Percentiles rank a stretch among this genome's conserved stretches.
Evolutionary conservation across 2,113 vertebrate genomes (phyloP).

Genomic region (Nibea coibor): DNA sequence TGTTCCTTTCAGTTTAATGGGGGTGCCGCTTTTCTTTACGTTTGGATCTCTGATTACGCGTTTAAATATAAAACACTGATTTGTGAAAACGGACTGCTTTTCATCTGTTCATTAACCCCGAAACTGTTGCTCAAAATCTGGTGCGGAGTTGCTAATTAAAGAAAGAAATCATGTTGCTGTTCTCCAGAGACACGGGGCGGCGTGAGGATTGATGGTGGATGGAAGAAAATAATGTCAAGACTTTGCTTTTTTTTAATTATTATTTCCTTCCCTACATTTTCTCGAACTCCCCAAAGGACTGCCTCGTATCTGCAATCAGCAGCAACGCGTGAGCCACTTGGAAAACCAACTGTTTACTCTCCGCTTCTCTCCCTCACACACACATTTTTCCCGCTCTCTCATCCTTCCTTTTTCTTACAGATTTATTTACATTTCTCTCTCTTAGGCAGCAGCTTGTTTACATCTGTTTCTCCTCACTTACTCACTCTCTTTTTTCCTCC

Average conservation of each 20-base stretch:
- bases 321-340: constrained; percentile 28
- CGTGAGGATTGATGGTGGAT: neutral
- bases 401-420: constrained; percentile 30
- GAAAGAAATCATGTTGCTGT: constrained; percentile 28
- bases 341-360: constrained; percentile 62
- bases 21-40: neutral
- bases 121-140: constrained; percentile 26
- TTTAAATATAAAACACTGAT: constrained; percentile 7
- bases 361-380: neutral
- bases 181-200: constrained; percentile 12
- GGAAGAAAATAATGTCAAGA: constrained; percentile 53
- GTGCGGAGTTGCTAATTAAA: constrained; percentile 47
- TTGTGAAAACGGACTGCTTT: neutral
- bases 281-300: constrained; percentile 40
- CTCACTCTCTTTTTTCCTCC: neutral
- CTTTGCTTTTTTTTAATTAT: constrained; percentile 17
- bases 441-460: constrained; percentile 67
- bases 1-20: neutral
- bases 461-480: constrained; percentile 47
- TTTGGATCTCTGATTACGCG: neutral
- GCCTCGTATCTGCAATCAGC: constrained; percentile 42
- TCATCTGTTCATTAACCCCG: constrained; percentile 48
- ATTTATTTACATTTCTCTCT: constrained; percentile 63
- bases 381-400: neutral
- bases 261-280: neutral